These are phyloP conservation scores for Semotilus atromaculatus DNA, from an alignment of 2,797 vertebrate genomes.

Conservation along the genomic window DNA sequence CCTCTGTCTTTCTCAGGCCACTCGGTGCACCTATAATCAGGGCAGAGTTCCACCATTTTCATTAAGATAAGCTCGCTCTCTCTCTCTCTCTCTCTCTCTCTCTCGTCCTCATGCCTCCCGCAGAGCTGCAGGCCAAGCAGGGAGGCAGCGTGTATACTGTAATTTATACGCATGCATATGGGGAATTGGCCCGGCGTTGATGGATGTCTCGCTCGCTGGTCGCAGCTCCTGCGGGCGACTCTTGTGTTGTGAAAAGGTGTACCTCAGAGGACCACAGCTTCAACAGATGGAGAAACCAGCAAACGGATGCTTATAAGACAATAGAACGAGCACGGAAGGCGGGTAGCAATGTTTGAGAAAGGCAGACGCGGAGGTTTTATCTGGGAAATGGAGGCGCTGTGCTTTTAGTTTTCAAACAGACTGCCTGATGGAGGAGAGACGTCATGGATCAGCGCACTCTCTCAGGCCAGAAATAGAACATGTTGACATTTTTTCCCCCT, in stretches of 20 bases:
- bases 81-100: slow-evolving; percentile 45
- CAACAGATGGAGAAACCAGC: slow-evolving; percentile 71
- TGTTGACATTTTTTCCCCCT: neutral
- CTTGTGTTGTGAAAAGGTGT: slow-evolving; percentile 70
- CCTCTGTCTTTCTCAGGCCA: slow-evolving; percentile 25
- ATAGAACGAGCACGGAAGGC: slow-evolving; percentile 48
- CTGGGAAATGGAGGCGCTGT: slow-evolving; percentile 26
- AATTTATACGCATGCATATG: slow-evolving; percentile 77
- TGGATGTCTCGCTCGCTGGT: slow-evolving; percentile 71
- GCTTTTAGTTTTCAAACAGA: slow-evolving; percentile 31
- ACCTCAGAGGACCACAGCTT: slow-evolving; percentile 70
- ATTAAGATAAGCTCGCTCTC: slow-evolving; percentile 30
- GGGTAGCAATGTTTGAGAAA: slow-evolving; percentile 23
- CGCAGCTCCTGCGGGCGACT: slow-evolving; percentile 60
- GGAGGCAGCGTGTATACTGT: slow-evolving; percentile 61
- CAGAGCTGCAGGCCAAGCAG: slow-evolving; percentile 52
- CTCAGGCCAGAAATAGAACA: slow-evolving; percentile 23
- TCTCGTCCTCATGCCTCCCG: slow-evolving; percentile 28
- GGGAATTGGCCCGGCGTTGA: slow-evolving; percentile 72
- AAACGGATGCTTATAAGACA: slow-evolving; percentile 56
- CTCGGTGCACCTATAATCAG: slow-evolving; percentile 6
- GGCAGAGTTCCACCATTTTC: slow-evolving; percentile 26
- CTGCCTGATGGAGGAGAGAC: slow-evolving; percentile 21
- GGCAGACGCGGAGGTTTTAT: slow-evolving; percentile 31
- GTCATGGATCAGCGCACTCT: slow-evolving; percentile 43